phyloP scores from a whole-genome alignment of 2,113 vertebrate genomes.

The Calyptomena viridis region DNA sequence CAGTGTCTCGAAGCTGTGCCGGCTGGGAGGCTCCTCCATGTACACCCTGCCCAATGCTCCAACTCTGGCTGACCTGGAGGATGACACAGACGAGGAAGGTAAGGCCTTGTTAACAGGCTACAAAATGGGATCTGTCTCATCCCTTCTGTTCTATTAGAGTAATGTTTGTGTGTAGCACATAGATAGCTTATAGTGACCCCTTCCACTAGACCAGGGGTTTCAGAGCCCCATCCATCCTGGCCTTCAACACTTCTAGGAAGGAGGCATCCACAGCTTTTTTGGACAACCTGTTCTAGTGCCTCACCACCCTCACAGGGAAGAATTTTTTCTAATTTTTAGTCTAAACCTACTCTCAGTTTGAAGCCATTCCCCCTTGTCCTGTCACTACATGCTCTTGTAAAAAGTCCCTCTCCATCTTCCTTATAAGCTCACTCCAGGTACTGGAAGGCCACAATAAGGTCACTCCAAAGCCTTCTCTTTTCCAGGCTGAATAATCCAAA shows the following conservation, averaged over 20 bases:
- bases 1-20: constrained; percentile 80
- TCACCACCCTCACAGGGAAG: not conserved
- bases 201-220: not conserved
- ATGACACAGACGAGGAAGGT: constrained; percentile 78
- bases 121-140: not conserved
- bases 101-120: not conserved
- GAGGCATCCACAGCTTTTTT: not conserved
- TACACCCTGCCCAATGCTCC: constrained; percentile 89
- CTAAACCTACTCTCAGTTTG: not conserved
- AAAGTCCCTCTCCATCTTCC: not conserved
- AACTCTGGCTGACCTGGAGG: constrained; percentile 88
- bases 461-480: not conserved
- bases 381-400: not conserved
- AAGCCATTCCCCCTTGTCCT: not conserved
- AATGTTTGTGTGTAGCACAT: not conserved
- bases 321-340: not conserved
- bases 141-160: not conserved
- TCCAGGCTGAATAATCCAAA: not conserved
- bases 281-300: not conserved
- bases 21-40: constrained; percentile 79
- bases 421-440: not conserved
- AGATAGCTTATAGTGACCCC: not conserved
- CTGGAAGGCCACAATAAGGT: not conserved
- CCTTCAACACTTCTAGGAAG: not conserved
- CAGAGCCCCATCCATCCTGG: not conserved